phyloP scores from a whole-genome alignment of 2,888 invertebrate genomes.

The Xestia xanthographa region DNA sequence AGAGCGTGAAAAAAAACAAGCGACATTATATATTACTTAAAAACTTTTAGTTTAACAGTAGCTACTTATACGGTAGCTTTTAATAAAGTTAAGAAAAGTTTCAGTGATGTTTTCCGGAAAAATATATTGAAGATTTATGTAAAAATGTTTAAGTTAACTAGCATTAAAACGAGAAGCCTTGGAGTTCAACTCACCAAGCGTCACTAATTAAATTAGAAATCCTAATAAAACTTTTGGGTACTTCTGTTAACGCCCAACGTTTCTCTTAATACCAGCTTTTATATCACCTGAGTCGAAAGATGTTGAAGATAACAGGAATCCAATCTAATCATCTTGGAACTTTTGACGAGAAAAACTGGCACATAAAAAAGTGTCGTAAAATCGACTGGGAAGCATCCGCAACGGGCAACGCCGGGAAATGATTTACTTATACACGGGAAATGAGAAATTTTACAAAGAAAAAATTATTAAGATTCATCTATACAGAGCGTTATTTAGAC shows the following conservation, averaged over 20 bases:
- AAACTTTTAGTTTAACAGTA: background rate
- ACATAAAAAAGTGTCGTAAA: slow-evolving; percentile 68
- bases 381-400: slow-evolving; percentile 58
- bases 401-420: slow-evolving; percentile 62
- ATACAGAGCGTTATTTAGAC: slow-evolving; percentile 40
- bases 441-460: slow-evolving; percentile 68
- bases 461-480: slow-evolving; percentile 60
- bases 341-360: slow-evolving; percentile 62
- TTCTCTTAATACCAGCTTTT: slow-evolving; percentile 53
- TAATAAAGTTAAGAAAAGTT: slow-evolving; percentile 9
- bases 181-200: slow-evolving; percentile 11
- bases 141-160: slow-evolving; percentile 10
- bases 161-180: slow-evolving; percentile 1
- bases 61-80: slow-evolving; percentile 9
- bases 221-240: slow-evolving; percentile 40
- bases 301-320: slow-evolving; percentile 55
- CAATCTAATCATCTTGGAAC: slow-evolving; percentile 63
- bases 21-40: background rate
- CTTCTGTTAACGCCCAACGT: slow-evolving; percentile 38
- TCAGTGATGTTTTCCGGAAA: slow-evolving; percentile 5
- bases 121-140: background rate
- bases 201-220: slow-evolving; percentile 53
- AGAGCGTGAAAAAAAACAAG: background rate
- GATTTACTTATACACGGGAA: slow-evolving; percentile 66
- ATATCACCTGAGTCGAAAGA: slow-evolving; percentile 58